Base-by-base conservation (phyloP, 1,140 invertebrate genomes). In the Dendroctonus valens region DNA sequence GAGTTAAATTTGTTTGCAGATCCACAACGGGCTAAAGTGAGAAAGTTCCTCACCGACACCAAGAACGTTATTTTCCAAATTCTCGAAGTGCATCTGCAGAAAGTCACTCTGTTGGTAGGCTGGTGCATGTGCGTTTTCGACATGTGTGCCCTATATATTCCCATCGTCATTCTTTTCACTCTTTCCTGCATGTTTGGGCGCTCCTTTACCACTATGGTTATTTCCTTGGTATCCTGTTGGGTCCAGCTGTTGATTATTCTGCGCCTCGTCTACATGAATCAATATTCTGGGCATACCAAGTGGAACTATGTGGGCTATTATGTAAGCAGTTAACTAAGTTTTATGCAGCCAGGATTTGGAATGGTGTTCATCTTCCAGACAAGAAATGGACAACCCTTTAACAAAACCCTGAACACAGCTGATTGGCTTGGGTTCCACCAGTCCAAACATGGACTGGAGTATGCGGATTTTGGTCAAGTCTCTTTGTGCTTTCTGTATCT, bases 231-330 rank as follows among this genome's bases (percentile, higher is more conserved):
- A 12, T 66, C 55, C 9, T 49, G 26, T 40, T 15, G 40, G 8
- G 46, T 58, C 5, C 63, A 58, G 41, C 7, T 65, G 0, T 15
- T 66, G 5, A 59, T 66, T n/a, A 14, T 66, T 9, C 11, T 37
- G 9, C 15, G 55, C 14, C 11, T 59, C 7, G 7, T 66, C 3
- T 66, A 66, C 12, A 66, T 59, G 64, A 44, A 53, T 41, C 50
- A n/a, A 7, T 51, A 52, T 41, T 9, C 2, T 5, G 4, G 52
- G 2, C 64, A 66, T 41, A 0, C 51, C 8, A 49, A 44, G 12
- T 66, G 57, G 55, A 37, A 66, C 46, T 66, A 52, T 44, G 57
- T 66, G 9, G 64, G 64, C 11, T 41, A 53, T 12, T 66, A 66
- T 58, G 64, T 66, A 26, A 58, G 63, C 42, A 7, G 11, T 3